Evolutionary conservation across 30 jellyfish, hydroid and myxozoan species (phyloP).

Genomic region (Euphysa ruthae): DNA sequence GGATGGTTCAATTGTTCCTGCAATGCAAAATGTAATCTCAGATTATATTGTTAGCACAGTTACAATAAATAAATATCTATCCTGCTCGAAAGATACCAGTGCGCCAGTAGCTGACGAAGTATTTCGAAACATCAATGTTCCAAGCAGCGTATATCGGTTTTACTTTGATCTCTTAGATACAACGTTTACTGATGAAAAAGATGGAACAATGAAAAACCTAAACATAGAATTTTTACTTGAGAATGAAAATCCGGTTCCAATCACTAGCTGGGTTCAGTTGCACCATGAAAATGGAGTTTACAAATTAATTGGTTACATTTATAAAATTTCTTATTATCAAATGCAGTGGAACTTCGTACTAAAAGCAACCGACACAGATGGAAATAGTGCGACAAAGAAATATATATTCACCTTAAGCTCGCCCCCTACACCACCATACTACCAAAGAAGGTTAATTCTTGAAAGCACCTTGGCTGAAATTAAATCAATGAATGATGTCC

Average conservation of each 20-base stretch:
- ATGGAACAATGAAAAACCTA: conserved; percentile 40
- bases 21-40: not conserved
- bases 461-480: not conserved
- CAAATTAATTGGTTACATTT: not conserved
- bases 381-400: conserved; percentile 7
- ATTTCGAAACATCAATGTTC: not conserved
- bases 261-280: conserved; percentile 42
- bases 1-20: no score
- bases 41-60: not conserved
- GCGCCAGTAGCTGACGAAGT: conserved; percentile 5
- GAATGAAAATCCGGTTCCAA: conserved; percentile 35
- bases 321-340: not conserved
- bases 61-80: not conserved
- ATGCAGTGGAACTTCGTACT: conserved; percentile 19
- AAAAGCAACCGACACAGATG: conserved; percentile 60
- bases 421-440: conserved; percentile 10
- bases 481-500: conserved; percentile 27
- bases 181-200: conserved; percentile 53
- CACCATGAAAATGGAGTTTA: not conserved
- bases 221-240: conserved; percentile 13
- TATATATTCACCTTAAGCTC: not conserved
- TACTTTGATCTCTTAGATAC: conserved; percentile 8
- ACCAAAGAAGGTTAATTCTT: not conserved
- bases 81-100: not conserved
- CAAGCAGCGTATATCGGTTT: conserved; percentile 1